Evolutionary conservation across 2,888 invertebrate genomes (phyloP), one percentile per base, ranked within the genome.

Genomic region (Hyalella azteca): DNA sequence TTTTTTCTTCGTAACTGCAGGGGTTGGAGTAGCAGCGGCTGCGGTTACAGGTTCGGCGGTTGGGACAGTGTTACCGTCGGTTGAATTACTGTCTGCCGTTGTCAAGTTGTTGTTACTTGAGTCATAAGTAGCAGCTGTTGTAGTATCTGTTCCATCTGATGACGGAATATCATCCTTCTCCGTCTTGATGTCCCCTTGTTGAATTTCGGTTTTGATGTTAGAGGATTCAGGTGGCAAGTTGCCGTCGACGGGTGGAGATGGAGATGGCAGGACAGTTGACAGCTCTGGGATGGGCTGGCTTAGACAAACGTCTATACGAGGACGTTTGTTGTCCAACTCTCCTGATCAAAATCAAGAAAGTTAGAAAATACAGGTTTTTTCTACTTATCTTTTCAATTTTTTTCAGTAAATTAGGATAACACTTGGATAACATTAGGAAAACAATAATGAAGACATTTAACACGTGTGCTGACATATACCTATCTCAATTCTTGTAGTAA

Each of bases 1-100:
- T 22, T 40, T 22, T n/a, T 41, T 75, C 75, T 75, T 77, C 50
- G 48, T 81, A 77, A 77, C 36, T 76, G 79, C n/a, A 77, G 60
- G 36, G 78, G 78, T 48, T 78, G 40, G 1, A 40, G 41, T 32
- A 22, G 40, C 39, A 22, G 60, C 19, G 60, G 11, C 40, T 7
- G 59, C 5, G 22, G 60, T 60, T n/a, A 22, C 4, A 11, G 77
- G 19, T 26, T 49, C 26, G 39, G 54, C 29, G 26, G 15, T 45
- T 19, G n/a, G n/a, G n/a, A 48, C 19, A 15, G 76, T 26, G 32
- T 26, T n/a, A 54, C 59, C n/a, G 40, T 9, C n/a, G 48, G 77
- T 22, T 11, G 49, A 9, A 41, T 73, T 41, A 36, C 39, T 41
- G n/a, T 73, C 39, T 26, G 22, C n/a, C 15, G 22, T 54, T 36